Evolutionary conservation across 2,797 vertebrate species (phyloP).

Genomic region (Urosaurus nigricauda): DNA sequence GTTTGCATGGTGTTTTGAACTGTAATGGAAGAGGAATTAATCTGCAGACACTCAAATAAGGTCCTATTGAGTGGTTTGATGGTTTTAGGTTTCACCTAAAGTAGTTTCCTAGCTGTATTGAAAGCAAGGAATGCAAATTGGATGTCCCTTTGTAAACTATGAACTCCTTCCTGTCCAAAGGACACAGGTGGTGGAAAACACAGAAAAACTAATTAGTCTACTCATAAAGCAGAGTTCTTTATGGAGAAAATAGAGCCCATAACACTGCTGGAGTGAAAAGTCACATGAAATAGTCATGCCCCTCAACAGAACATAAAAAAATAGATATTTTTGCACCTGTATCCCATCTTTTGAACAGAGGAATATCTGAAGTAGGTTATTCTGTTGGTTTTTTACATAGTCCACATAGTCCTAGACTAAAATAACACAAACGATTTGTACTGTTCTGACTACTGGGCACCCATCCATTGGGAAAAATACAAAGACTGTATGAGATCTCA

Average conservation of each 20-base stretch:
- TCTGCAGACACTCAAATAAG: neutral
- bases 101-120: neutral
- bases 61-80: neutral
- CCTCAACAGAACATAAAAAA: neutral
- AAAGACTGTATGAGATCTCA: neutral
- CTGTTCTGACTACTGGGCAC: neutral
- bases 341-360: neutral
- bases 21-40: neutral
- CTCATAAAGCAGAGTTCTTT: neutral
- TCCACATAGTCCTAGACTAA: neutral
- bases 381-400: neutral
- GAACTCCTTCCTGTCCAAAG: too few relatives aligned
- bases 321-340: neutral
- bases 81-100: neutral
- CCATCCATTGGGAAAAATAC: neutral
- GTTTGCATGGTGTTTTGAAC: neutral
- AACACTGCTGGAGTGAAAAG: neutral
- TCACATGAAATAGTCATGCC: neutral
- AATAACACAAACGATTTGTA: neutral
- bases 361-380: neutral
- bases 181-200: neutral
- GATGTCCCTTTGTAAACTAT: too few relatives aligned
- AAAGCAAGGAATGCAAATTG: too few relatives aligned
- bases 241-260: neutral
- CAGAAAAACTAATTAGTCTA: neutral